phyloP scores from a whole-genome alignment of 2,113 vertebrate genomes.

The Anoura caudifer region DNA sequence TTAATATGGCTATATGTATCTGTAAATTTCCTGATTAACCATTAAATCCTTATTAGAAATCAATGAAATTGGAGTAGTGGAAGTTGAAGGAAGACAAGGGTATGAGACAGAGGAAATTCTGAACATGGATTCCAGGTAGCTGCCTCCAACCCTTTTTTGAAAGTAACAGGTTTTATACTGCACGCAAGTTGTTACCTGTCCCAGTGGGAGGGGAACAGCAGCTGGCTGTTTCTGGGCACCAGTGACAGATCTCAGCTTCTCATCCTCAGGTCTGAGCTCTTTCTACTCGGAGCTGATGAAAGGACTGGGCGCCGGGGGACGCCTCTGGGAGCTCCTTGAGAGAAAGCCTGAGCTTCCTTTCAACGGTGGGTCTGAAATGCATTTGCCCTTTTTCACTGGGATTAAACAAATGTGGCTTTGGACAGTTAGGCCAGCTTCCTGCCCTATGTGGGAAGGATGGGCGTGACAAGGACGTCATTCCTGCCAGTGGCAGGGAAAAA shows the following conservation, averaged over 20 bases:
- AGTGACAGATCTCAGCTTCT: neutral
- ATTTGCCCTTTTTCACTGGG: neutral
- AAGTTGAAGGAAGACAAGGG: neutral
- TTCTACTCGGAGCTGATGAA: constrained; percentile 99
- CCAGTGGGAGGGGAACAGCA: neutral
- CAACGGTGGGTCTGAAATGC: constrained; percentile 81
- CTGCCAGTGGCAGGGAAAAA: too few species aligned
- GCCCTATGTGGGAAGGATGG: neutral
- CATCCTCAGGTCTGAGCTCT: constrained; percentile 90
- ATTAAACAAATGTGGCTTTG: neutral
- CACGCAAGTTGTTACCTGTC: neutral
- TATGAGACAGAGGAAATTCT: neutral
- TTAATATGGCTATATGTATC: neutral
- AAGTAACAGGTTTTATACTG: neutral
- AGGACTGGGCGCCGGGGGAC: constrained; percentile 94
- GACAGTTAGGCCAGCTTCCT: too few species aligned
- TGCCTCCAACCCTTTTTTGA: neutral
- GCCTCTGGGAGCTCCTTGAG: constrained; percentile 95
- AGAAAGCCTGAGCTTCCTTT: constrained; percentile 90
- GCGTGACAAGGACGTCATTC: rapidly evolving
- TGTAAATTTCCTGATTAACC: neutral
- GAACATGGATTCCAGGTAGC: neutral
- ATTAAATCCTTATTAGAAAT: neutral
- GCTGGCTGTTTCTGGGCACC: neutral
- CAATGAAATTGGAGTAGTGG: neutral